Evolutionary conservation across 2,113 vertebrate species (phyloP).

Genomic region (Ictalurus punctatus): DNA sequence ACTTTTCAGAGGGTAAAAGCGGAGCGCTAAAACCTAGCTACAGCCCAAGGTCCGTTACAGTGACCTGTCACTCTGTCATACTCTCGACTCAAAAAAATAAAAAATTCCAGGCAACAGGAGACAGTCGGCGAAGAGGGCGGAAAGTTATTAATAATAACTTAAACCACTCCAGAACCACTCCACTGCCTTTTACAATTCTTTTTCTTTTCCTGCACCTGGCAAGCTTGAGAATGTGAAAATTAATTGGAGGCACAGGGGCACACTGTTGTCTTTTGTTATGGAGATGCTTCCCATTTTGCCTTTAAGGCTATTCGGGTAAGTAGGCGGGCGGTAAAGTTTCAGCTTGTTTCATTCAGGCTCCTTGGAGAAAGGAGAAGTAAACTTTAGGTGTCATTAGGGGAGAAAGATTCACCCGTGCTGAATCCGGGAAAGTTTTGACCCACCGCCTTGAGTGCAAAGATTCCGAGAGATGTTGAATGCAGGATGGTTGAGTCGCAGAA

Average conservation of each 20-base stretch:
- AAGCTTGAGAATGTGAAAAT: slow-evolving; percentile 24
- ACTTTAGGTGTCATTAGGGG: neutral
- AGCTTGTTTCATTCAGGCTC: slow-evolving; percentile 9
- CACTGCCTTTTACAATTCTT: neutral
- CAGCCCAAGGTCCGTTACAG: slow-evolving; percentile 35
- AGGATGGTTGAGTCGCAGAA: neutral
- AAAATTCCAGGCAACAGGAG: slow-evolving; percentile 44
- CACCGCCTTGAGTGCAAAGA: neutral
- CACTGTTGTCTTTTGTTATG: slow-evolving; percentile 16
- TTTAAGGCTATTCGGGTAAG: slow-evolving; percentile 6
- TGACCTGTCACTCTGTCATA: slow-evolving; percentile 33
- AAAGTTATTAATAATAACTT: slow-evolving; percentile 36
- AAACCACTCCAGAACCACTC: slow-evolving; percentile 10
- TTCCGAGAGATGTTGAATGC: neutral
- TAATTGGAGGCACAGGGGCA: slow-evolving; percentile 13
- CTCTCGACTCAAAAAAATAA: slow-evolving; percentile 31
- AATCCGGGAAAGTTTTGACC: slow-evolving; percentile 6
- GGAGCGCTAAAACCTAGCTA: slow-evolving; percentile 43
- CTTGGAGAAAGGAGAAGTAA: neutral
- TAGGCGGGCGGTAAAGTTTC: neutral
- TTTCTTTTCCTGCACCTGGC: neutral
- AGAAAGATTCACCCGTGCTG: neutral
- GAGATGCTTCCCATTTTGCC: slow-evolving; percentile 5
- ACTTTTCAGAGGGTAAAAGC: slow-evolving; percentile 48
- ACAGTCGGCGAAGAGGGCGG: neutral